Evolutionary conservation across 2,888 invertebrate genomes (phyloP).

Genomic region (Cyclophora punctaria): DNA sequence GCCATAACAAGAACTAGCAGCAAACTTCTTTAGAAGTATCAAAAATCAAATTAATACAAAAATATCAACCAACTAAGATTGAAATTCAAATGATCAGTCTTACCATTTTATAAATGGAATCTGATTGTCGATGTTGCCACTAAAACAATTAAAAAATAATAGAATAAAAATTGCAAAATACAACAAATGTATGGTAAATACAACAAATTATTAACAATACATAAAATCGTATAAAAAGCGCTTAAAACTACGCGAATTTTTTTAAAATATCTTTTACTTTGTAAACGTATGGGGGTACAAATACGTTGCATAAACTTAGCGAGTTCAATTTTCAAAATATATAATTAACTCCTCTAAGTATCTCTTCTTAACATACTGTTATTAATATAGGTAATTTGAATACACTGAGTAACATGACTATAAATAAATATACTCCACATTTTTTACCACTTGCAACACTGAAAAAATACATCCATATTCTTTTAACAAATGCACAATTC

Average conservation of each 20-base stretch:
- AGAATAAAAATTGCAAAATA: constrained; percentile 21
- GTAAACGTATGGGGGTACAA: constrained; percentile 15
- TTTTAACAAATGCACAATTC: constrained; percentile 59
- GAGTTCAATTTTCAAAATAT: constrained; percentile 11
- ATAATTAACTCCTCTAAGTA: constrained; percentile 3
- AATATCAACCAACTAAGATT: constrained; percentile 6
- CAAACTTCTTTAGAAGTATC: constrained; percentile 10
- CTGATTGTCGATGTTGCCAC: constrained; percentile 44
- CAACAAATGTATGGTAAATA: constrained; percentile 3
- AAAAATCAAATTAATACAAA: constrained; percentile 2
- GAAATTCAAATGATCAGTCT: constrained; percentile 38
- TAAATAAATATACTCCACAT: constrained; percentile 30
- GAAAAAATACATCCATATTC: constrained; percentile 41
- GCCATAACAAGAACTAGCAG: constrained; percentile 17
- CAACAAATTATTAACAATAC: constrained; percentile 13
- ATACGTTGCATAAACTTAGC: constrained; percentile 7
- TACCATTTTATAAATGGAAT: constrained; percentile 28
- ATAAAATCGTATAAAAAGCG: constrained; percentile 30
- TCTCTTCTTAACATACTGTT: constrained; percentile 3
- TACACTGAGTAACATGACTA: constrained; percentile 31
- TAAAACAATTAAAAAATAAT: constrained; percentile 24
- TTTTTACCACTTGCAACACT: constrained; percentile 25
- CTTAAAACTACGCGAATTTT: constrained; percentile 24
- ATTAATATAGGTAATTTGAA: constrained; percentile 1
- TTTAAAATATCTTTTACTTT: constrained; percentile 26